phyloP scores from a whole-genome alignment of 2,888 invertebrate species.

The Marronus borbonicus region DNA sequence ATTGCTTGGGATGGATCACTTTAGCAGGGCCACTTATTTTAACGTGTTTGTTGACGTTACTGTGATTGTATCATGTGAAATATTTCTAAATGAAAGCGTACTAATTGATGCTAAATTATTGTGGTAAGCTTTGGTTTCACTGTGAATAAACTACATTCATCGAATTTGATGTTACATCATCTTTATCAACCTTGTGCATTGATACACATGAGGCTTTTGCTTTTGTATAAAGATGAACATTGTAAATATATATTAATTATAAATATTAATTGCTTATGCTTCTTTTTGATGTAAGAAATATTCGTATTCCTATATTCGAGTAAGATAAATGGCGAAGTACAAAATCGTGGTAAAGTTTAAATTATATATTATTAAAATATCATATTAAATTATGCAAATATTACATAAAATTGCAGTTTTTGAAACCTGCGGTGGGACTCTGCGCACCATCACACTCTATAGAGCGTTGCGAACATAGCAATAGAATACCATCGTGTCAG shows the following conservation, averaged over 20 bases:
- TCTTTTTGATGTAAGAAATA: background rate
- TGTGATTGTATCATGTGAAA: slow-evolving; percentile 23
- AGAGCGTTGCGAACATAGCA: too few species aligned
- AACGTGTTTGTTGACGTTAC: background rate
- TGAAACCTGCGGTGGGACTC: too few species aligned
- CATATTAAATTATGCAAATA: too few species aligned
- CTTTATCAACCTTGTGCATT: slow-evolving; percentile 3
- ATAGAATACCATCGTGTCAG: too few species aligned
- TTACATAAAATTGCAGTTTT: too few species aligned
- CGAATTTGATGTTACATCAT: background rate
- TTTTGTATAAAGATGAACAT: slow-evolving; percentile 4
- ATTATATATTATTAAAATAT: too few species aligned
- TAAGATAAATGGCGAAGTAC: background rate
- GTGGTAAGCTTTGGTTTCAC: slow-evolving; percentile 23
- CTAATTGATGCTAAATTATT: slow-evolving; percentile 19
- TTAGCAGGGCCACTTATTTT: slow-evolving; percentile 2
- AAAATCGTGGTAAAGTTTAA: background rate
- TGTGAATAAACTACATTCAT: slow-evolving; percentile 7
- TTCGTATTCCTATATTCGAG: too few species aligned
- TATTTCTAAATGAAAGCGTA: slow-evolving; percentile 15
- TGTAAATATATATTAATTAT: slow-evolving; percentile 11
- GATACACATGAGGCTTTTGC: slow-evolving; percentile 18
- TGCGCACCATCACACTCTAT: too few species aligned
- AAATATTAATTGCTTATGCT: slow-evolving; percentile 11
- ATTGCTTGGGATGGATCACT: too few species aligned